Conservation (phyloP, 2,888 invertebrate species). For the Geophilus truncorum region DNA sequence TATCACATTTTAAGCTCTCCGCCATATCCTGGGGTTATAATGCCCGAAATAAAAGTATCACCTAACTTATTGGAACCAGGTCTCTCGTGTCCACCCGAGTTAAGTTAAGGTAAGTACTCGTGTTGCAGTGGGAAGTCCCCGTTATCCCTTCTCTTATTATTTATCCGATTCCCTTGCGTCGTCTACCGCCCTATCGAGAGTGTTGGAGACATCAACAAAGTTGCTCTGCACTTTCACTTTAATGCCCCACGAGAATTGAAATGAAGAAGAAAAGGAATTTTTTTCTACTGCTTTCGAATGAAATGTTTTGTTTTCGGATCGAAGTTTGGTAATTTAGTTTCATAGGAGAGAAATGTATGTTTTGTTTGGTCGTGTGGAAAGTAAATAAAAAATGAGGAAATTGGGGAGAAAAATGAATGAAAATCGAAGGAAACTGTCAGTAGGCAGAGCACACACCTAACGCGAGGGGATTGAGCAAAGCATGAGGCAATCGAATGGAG, state of each 20-base stretch:
- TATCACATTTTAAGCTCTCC: background rate
- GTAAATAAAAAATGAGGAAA: background rate
- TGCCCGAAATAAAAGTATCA: background rate
- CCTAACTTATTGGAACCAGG: background rate
- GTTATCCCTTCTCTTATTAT: background rate
- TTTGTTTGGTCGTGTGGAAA: background rate
- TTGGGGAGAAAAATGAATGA: background rate
- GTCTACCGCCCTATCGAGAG: background rate
- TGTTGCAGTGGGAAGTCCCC: background rate
- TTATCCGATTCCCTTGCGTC: background rate
- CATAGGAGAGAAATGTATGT: background rate
- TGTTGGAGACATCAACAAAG: background rate
- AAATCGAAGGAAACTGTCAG: constrained; percentile 1
- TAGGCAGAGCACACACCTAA: background rate
- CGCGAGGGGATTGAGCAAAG: background rate
- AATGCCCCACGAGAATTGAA: background rate
- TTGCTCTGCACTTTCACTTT: background rate
- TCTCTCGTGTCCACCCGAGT: background rate
- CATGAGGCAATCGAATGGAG: background rate
- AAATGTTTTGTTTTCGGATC: background rate
- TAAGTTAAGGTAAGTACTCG: background rate
- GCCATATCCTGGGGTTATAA: background rate
- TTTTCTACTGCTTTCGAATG: background rate
- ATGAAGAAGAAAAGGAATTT: background rate
- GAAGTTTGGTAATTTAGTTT: background rate